Evolutionary conservation across 2,113 vertebrate species (phyloP).

Genomic region (Oncorhynchus kisutch): DNA sequence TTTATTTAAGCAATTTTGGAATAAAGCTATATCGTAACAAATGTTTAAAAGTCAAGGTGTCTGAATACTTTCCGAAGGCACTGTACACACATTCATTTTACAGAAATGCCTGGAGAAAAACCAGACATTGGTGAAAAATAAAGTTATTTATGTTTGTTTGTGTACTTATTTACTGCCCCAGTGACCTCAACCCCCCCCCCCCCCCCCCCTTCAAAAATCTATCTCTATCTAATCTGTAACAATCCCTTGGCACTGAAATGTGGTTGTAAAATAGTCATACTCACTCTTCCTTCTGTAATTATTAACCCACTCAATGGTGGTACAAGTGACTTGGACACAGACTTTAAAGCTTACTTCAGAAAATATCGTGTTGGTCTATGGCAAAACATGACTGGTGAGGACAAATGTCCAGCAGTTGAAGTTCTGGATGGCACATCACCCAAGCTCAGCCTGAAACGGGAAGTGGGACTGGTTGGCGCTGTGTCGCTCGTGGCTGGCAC

Average conservation of each 20-base stretch:
- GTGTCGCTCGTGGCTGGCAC: constrained; percentile 67
- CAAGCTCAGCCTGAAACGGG: constrained; percentile 29
- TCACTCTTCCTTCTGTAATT: background rate
- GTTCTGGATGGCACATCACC: constrained; percentile 8
- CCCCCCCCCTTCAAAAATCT: no score
- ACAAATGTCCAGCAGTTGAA: background rate
- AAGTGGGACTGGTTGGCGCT: background rate
- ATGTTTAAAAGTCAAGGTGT: no score
- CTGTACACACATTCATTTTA: no score
- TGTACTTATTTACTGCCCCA: no score
- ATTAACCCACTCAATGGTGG: background rate
- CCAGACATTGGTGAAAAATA: no score
- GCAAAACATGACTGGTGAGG: background rate
- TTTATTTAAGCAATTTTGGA: no score
- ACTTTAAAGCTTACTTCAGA: background rate
- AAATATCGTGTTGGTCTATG: background rate
- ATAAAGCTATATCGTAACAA: no score
- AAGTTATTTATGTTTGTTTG: no score
- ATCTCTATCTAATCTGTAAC: no score
- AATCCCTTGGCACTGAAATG: background rate
- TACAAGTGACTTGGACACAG: background rate
- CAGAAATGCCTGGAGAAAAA: no score
- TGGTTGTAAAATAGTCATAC: background rate
- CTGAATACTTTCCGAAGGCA: no score
- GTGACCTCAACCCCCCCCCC: no score